A percentile compares a stretch with the other conserved stretches of the same genome.
These are phyloP conservation scores for Semicossyphus pulcher DNA, from an alignment of 2,113 vertebrate species.

Conservation along the genomic window DNA sequence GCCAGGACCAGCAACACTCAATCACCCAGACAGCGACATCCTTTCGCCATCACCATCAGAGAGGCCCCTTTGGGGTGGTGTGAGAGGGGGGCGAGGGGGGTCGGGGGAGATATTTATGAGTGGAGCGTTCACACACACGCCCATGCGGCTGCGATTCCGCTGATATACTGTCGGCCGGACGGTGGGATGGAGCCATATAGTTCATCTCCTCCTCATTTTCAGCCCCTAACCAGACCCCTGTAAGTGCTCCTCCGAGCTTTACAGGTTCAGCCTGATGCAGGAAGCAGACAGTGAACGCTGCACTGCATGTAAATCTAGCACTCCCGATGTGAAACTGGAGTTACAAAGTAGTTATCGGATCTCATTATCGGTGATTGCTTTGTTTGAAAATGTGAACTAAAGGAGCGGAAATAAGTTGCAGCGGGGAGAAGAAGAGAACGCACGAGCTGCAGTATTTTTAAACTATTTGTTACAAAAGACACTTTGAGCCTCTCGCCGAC, in stretches of 20 bases:
- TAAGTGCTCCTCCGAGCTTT: constrained; percentile 79
- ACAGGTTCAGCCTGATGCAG: constrained; percentile 68
- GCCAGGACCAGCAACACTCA: constrained; percentile 79
- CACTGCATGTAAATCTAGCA: constrained; percentile 46
- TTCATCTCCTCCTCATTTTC: constrained; percentile 83
- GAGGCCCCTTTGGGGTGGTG: constrained; percentile 77
- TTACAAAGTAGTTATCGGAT: constrained; percentile 21
- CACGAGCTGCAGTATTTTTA: constrained; percentile 14
- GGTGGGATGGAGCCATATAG: constrained; percentile 73
- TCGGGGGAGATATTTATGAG: constrained; percentile 82
- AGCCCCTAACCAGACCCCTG: constrained; percentile 70
- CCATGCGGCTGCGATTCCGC: constrained; percentile 72
- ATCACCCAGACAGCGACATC: constrained; percentile 86
- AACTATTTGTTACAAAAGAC: constrained; percentile 36
- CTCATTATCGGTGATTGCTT: constrained; percentile 48
- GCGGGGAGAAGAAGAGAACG: not conserved
- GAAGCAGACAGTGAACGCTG: constrained; percentile 61
- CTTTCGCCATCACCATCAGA: constrained; percentile 83
- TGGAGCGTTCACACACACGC: constrained; percentile 71
- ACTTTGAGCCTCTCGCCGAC: constrained; percentile 15
- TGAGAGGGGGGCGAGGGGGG: constrained; percentile 30
- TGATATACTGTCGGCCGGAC: constrained; percentile 82
- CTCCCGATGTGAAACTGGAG: constrained; percentile 16
- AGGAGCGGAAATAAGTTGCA: constrained; percentile 34
- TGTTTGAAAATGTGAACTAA: constrained; percentile 49